phyloP scores from a whole-genome alignment of 2,797 vertebrate species.

The Miichthys miiuy region DNA sequence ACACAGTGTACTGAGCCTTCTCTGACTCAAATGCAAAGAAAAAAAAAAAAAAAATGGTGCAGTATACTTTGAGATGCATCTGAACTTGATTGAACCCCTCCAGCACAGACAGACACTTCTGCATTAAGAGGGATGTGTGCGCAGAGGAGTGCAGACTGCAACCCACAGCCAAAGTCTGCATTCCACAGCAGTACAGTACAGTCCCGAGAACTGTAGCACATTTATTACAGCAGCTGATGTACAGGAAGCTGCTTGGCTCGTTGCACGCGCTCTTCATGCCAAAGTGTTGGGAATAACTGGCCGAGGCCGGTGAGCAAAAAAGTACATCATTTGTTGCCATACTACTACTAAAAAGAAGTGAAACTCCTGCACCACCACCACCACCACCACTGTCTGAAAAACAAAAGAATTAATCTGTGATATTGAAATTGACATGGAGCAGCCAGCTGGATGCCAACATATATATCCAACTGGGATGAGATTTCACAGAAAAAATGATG shows the following conservation, averaged over 20 bases:
- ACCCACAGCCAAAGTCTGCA: conserved; percentile 77
- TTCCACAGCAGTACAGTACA: conserved; percentile 61
- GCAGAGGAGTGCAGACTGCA: conserved; percentile 63
- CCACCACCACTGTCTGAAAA: conserved; percentile 25
- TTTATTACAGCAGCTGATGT: conserved; percentile 88
- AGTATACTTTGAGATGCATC: conserved; percentile 33
- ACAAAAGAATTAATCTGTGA: conserved; percentile 52
- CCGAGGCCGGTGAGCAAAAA: conserved; percentile 42
- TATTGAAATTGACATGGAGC: conserved; percentile 49
- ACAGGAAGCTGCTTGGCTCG: conserved; percentile 80
- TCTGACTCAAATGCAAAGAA: conserved; percentile 12
- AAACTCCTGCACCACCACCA: conserved; percentile 20
- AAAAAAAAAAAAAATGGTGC: neutral
- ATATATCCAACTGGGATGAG: conserved; percentile 39
- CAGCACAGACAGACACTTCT: conserved; percentile 58
- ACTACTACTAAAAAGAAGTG: conserved; percentile 13
- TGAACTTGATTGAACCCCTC: conserved; percentile 65
- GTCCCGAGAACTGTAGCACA: conserved; percentile 72
- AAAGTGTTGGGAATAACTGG: conserved; percentile 54
- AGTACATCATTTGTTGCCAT: conserved; percentile 37
- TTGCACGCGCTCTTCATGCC: conserved; percentile 28
- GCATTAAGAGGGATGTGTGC: conserved; percentile 48
- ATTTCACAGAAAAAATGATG: conserved; percentile 48
- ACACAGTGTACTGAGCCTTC: neutral
- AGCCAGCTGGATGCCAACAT: conserved; percentile 30